Conservation (phyloP, 2,113 vertebrate genomes). For the Odobenus rosmarus region DNA sequence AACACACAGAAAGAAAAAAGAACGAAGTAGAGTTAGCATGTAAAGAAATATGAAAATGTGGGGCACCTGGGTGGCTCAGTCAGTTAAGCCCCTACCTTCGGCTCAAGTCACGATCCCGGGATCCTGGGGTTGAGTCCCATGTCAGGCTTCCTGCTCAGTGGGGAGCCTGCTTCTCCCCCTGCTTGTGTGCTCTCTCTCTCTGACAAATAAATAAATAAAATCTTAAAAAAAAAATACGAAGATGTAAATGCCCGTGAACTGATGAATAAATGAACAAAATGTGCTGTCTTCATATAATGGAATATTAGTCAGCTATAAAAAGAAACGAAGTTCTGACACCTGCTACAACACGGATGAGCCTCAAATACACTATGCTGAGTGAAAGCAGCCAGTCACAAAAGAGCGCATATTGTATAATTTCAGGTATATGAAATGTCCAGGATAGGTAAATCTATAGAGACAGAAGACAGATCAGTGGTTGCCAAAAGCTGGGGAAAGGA, state of each 20-base stretch:
- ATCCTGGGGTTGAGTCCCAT: background rate
- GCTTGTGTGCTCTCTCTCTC: background rate
- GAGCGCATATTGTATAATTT: background rate
- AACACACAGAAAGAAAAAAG: background rate
- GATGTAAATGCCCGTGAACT: background rate
- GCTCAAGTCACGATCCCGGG: background rate
- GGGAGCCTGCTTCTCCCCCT: background rate
- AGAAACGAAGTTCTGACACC: background rate
- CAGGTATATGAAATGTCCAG: background rate
- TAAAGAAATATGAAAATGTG: background rate
- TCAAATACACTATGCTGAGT: background rate
- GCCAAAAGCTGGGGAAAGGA: background rate
- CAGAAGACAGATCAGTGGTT: background rate
- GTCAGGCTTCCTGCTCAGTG: background rate
- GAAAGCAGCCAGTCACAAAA: background rate
- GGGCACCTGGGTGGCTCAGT: background rate
- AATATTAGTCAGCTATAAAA: background rate
- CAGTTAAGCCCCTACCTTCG: background rate
- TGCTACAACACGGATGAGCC: background rate
- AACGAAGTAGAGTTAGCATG: background rate
- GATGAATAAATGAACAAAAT: background rate
- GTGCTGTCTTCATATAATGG: background rate
- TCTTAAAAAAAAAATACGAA: background rate
- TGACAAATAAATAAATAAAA: background rate
- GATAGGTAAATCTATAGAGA: background rate